phyloP scores from a whole-genome alignment of 2,113 vertebrate species.

The Mystacornis crossleyi region DNA sequence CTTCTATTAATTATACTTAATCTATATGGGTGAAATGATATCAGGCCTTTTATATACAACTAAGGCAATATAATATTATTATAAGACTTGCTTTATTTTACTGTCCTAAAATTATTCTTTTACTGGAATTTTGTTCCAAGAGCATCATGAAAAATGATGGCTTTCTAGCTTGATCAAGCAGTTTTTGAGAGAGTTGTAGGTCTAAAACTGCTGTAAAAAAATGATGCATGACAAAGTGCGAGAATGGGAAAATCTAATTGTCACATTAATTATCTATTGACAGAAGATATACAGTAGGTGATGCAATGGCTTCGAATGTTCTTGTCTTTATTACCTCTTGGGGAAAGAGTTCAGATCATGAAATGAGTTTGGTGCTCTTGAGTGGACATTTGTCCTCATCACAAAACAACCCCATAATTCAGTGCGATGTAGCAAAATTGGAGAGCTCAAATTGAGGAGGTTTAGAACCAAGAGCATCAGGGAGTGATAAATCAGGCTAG shows the following conservation, averaged over 20 bases:
- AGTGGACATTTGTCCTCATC: conserved; percentile 51
- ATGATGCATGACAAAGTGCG: not conserved
- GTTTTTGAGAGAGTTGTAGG: not conserved
- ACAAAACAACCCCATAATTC: conserved; percentile 53
- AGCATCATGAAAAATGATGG: not conserved
- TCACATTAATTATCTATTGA: conserved; percentile 63
- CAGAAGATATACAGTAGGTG: conserved; percentile 54
- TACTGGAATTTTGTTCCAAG: not conserved
- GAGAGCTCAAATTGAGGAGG: not conserved
- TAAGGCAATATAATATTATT: not conserved
- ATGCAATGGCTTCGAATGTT: conserved; percentile 26
- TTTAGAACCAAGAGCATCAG: not conserved
- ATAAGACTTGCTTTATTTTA: not conserved
- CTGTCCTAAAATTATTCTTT: not conserved
- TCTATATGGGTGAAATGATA: not conserved
- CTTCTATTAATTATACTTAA: not conserved
- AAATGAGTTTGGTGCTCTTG: conserved; percentile 43
- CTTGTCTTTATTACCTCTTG: conserved; percentile 59
- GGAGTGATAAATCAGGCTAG: conserved; percentile 52
- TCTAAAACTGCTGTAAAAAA: not conserved
- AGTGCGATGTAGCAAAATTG: not conserved
- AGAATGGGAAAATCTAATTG: conserved; percentile 30
- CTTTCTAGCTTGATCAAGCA: not conserved
- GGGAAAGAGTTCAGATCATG: conserved; percentile 42
- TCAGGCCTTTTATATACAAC: fast-evolving